Evolutionary conservation across 92 coral and sea anemone species (phyloP).

Genomic region (Parazoanthus swiftii): DNA sequence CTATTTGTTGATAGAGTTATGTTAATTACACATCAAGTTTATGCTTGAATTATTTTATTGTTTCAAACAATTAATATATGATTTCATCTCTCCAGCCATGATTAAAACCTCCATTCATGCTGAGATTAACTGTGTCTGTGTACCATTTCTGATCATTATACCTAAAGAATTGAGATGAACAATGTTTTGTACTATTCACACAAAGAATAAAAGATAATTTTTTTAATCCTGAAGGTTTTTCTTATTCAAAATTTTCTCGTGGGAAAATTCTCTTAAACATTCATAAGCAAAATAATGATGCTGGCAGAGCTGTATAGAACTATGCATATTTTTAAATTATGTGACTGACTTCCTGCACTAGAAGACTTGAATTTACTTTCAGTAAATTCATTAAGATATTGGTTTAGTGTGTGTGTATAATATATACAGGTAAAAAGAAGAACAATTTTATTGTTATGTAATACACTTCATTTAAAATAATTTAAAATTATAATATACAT

Average conservation of each 20-base stretch:
- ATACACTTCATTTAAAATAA: no score
- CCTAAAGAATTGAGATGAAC: background rate
- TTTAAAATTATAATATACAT: no score
- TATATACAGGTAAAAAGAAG: no score
- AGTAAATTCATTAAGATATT: no score
- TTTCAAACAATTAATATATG: no score
- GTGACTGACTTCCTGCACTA: background rate
- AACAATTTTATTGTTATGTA: no score
- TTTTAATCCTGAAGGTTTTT: background rate
- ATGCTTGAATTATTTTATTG: background rate
- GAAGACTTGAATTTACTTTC: no score
- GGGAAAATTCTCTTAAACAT: background rate
- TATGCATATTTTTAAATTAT: no score
- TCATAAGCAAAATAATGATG: background rate
- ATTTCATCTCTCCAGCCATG: background rate
- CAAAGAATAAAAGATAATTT: constrained; percentile 1
- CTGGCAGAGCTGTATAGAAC: background rate
- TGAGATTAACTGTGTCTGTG: no score
- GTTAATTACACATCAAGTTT: no score
- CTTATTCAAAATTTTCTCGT: constrained; percentile 12
- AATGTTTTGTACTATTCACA: background rate
- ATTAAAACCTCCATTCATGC: no score
- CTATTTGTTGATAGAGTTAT: background rate
- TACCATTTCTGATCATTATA: background rate
- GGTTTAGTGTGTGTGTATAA: no score